phyloP scores from a whole-genome alignment of 2,888 invertebrate species.

The Neuroscelio doddi region DNA sequence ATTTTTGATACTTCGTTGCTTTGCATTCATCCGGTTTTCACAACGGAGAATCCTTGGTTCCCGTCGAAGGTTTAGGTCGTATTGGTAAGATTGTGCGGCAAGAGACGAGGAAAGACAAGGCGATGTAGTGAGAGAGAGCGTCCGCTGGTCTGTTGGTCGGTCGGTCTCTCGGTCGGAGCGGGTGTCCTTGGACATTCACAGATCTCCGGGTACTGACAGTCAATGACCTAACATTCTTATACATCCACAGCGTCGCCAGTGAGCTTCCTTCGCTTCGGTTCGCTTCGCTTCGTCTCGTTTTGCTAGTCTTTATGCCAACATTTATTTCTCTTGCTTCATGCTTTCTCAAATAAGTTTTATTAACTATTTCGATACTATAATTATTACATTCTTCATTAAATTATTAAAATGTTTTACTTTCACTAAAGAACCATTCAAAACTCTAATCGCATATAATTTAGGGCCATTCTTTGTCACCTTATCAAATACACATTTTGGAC shows the following conservation, averaged over 20 bases:
- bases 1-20: too few species aligned
- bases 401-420: too few species aligned
- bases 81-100: too few species aligned
- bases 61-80: conserved; percentile 11
- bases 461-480: too few species aligned
- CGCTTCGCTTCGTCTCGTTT: conserved; percentile 54
- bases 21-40: too few species aligned
- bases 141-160: conserved; percentile 22
- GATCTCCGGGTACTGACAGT: conserved; percentile 70
- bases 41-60: too few species aligned
- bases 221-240: conserved; percentile 69
- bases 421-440: too few species aligned
- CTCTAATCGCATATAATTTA: too few species aligned
- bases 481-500: too few species aligned
- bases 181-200: conserved; percentile 71
- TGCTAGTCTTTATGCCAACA: not conserved
- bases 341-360: too few species aligned
- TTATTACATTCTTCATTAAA: too few species aligned
- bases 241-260: conserved; percentile 44
- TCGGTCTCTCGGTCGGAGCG: conserved; percentile 54
- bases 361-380: too few species aligned
- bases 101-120: not conserved
- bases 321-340: not conserved
- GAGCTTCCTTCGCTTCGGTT: conserved; percentile 58
- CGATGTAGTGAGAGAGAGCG: conserved; percentile 7